Base-by-base conservation (phyloP, 2,888 invertebrate species). In the Xiphydria camelus region DNA sequence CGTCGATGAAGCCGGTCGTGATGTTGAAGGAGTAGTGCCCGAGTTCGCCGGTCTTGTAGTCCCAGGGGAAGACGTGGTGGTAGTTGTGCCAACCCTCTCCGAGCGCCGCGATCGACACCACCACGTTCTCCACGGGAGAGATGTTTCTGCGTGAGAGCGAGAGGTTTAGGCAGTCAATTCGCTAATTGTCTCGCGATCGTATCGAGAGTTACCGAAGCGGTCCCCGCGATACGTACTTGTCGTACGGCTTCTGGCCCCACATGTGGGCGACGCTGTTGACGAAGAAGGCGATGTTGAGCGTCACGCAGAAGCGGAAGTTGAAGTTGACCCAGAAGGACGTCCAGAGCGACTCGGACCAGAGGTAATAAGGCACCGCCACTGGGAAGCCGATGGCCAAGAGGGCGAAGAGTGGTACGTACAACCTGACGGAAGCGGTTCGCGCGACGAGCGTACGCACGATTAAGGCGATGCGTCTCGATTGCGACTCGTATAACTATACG, bases 191-290 rank as follows among this genome's bases (percentile, higher is more conserved):
- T n/a, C n/a, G n/a, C n/a, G n/a, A n/a, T n/a, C n/a, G n/a, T n/a
- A n/a, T n/a, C n/a, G n/a, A n/a, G n/a, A n/a, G n/a, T n/a, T n/a
- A n/a, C n/a, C n/a, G n/a, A n/a, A n/a, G n/a, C n/a, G n/a, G n/a
- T n/a, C n/a, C n/a, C n/a, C n/a, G n/a, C n/a, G 3, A 26, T 26
- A 74, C 79, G 76, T 68, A 88, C 88, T 82, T 87, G 76, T 96
- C 95, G 68, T 94, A 96, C 0, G 96, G 95, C 67, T 86, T 87
- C 60, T 86, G 85, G n/a, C 95, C 95, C 84, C 89, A 94, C 80
- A 92, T 84, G 72, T 96, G 96, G 0, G 96, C 95, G 7, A 91
- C 88, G 70, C 93, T 94, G 75, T 96, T 96, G n/a, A 96, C 94
- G 62, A 89, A 85, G 82, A 90, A 97, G 1, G 96, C 96, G 56